Evolutionary conservation across 2,113 vertebrate genomes (phyloP).

Genomic region (Indicator indicator): DNA sequence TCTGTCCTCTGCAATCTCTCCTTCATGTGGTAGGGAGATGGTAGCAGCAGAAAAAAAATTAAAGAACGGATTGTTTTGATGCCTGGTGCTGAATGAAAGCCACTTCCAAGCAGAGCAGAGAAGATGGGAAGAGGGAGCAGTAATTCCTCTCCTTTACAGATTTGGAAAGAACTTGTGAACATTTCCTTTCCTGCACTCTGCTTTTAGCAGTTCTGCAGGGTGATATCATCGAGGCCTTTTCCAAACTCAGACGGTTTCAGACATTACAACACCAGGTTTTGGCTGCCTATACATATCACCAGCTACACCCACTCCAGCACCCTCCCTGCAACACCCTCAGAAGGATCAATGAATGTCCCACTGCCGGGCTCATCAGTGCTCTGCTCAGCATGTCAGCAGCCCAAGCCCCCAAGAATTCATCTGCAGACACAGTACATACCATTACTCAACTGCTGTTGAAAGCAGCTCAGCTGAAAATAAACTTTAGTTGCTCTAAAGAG

Average conservation of each 20-base stretch:
- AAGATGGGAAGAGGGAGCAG: not conserved
- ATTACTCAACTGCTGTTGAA: not conserved
- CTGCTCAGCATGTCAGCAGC: not conserved
- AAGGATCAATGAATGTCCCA: not conserved
- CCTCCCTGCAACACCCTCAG: not conserved
- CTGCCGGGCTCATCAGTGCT: not conserved
- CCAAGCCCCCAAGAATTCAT: not conserved
- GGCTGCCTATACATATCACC: slow-evolving; percentile 29
- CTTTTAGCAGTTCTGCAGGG: slow-evolving; percentile 38
- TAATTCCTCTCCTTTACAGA: slow-evolving; percentile 46
- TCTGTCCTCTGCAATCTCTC: not conserved
- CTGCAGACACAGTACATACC: not conserved
- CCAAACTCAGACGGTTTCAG: slow-evolving; percentile 52
- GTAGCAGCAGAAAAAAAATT: not conserved
- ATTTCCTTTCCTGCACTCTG: slow-evolving; percentile 62
- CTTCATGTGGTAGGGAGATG: not conserved
- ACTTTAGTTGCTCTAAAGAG: not conserved
- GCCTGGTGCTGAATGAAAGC: not conserved
- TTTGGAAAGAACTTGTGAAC: slow-evolving; percentile 51
- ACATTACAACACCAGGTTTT: slow-evolving; percentile 46
- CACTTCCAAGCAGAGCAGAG: not conserved
- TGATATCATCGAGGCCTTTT: slow-evolving; percentile 51
- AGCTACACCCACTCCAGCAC: slow-evolving; percentile 22
- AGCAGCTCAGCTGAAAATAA: slow-evolving; percentile 25
- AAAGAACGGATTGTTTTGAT: not conserved